Conservation (phyloP, 1,140 invertebrate species). For the Trypoxylus dichotomus region DNA sequence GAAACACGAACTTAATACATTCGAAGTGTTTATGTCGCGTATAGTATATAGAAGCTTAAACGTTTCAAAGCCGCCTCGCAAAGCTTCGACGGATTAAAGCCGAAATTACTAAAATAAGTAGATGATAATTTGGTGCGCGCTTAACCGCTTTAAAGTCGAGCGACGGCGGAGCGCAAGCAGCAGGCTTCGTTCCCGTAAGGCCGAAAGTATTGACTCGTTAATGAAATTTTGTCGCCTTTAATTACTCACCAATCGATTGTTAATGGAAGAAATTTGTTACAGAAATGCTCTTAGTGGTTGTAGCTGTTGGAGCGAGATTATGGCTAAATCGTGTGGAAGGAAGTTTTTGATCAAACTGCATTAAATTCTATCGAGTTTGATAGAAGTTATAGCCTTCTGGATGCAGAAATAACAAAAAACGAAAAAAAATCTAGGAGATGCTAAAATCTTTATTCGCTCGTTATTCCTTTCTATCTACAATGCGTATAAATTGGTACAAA, state of each 20-base stretch:
- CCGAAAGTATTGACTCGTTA: neutral
- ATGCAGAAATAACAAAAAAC: too few species aligned
- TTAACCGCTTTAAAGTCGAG: neutral
- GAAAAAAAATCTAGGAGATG: too few species aligned
- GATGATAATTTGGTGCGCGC: neutral
- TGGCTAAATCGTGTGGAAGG: too few species aligned
- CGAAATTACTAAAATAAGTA: conserved; percentile 4
- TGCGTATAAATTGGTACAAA: too few species aligned
- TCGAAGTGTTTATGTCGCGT: neutral
- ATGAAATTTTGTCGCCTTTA: neutral
- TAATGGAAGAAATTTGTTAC: conserved; percentile 2
- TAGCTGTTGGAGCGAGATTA: too few species aligned
- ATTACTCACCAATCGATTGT: neutral
- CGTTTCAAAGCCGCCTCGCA: neutral
- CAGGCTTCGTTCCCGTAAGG: neutral
- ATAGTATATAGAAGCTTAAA: neutral
- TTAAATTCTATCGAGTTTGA: too few species aligned
- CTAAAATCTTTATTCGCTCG: too few species aligned
- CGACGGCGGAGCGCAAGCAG: neutral
- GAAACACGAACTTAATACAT: conserved; percentile 3
- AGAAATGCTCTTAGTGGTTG: neutral
- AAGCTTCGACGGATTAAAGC: neutral
- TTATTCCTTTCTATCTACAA: too few species aligned
- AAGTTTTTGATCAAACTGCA: too few species aligned
- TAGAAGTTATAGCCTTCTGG: too few species aligned